Evolutionary conservation across 35 echinoderm and acorn worm species (phyloP).

Genomic region (Heliocidaris tuberculata): DNA sequence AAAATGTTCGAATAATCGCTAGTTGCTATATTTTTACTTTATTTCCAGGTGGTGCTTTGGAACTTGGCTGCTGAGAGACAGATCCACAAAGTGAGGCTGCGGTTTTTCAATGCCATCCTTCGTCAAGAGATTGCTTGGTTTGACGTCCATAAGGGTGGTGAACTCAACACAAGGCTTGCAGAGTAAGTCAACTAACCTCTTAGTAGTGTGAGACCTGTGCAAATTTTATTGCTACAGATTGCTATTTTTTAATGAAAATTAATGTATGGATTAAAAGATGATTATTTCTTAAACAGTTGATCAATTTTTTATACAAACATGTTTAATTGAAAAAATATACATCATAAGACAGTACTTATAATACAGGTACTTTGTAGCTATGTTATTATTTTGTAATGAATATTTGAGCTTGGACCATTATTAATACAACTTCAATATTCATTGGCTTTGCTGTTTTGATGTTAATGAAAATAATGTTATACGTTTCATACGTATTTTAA

Average conservation of each 20-base stretch:
- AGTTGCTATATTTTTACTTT: not conserved
- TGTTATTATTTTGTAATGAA: too few relatives aligned
- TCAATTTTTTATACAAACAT: too few relatives aligned
- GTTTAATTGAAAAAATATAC: too few relatives aligned
- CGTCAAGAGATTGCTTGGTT: constrained; percentile 95
- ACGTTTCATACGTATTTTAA: too few relatives aligned
- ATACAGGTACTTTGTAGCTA: too few relatives aligned
- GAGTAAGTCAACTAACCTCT: constrained; percentile 75
- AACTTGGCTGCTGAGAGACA: constrained; percentile 72
- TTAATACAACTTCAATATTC: too few relatives aligned
- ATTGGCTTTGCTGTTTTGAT: too few relatives aligned
- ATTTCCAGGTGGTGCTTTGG: constrained; percentile 50
- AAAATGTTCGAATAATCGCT: too few relatives aligned
- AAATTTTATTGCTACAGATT: not conserved
- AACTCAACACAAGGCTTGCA: constrained; percentile 86
- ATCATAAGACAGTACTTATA: too few relatives aligned
- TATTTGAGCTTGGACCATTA: too few relatives aligned
- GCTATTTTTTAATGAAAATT: not conserved
- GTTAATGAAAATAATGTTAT: too few relatives aligned
- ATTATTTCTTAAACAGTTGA: not conserved
- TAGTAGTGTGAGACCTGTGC: not conserved
- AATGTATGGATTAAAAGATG: not conserved
- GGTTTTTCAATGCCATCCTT: constrained; percentile 77
- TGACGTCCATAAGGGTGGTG: constrained; percentile 81
- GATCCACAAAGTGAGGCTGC: constrained; percentile 54